Evolutionary conservation across 2,113 vertebrate species (phyloP).

Genomic region (Antechinus stuartii): DNA sequence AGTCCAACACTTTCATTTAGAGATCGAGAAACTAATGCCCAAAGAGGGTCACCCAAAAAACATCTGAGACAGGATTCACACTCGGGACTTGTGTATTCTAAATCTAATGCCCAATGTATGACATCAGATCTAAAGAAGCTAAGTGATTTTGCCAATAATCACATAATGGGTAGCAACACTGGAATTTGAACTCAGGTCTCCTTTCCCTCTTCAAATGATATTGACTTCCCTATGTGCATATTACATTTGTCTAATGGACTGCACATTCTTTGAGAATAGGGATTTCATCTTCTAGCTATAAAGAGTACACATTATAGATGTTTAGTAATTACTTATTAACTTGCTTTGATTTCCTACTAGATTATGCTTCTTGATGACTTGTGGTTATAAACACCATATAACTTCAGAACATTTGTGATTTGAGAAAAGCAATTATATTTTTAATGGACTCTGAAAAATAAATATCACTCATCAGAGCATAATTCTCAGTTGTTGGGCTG

Average conservation of each 20-base stretch:
- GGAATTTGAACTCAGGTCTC: background rate
- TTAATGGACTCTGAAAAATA: background rate
- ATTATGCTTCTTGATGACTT: background rate
- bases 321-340: background rate
- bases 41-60: background rate
- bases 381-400: background rate
- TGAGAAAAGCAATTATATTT: background rate
- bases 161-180: background rate
- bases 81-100: background rate
- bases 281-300: background rate
- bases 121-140: background rate
- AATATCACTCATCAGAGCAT: background rate
- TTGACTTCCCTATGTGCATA: background rate
- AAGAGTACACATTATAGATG: background rate
- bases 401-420: background rate
- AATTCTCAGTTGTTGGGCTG: background rate
- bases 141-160: background rate
- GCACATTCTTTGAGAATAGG: background rate
- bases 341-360: background rate
- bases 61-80: background rate
- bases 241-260: background rate
- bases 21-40: background rate
- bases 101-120: background rate
- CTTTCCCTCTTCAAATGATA: background rate
- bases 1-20: background rate